phyloP scores from a whole-genome alignment of 2,888 invertebrate genomes.

The Ichneumoninae sp. region DNA sequence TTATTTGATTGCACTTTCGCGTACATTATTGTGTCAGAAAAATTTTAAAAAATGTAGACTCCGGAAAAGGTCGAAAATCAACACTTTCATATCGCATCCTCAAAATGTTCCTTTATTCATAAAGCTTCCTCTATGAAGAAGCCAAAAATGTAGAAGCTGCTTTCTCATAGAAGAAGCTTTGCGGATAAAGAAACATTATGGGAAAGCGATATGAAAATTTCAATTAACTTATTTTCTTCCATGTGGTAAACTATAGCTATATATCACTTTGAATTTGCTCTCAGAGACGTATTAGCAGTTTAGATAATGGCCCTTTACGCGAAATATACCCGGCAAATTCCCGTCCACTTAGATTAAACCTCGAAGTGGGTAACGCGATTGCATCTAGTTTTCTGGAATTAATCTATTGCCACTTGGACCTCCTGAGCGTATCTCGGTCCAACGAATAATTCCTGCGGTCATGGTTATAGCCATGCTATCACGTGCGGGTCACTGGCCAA shows the following conservation, averaged over 20 bases:
- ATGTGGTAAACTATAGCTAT: not conserved
- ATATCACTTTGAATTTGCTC: not conserved
- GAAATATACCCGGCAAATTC: not conserved
- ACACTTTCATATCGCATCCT: no score
- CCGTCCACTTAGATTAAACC: not conserved
- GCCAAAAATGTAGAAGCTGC: no score
- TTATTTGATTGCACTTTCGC: no score
- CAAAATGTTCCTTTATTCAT: no score
- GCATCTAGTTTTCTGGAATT: not conserved
- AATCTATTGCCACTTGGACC: conserved; percentile 32
- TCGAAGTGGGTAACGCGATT: not conserved
- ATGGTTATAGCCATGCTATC: conserved; percentile 25
- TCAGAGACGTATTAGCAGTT: not conserved
- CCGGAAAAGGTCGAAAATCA: no score
- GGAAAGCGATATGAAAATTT: not conserved
- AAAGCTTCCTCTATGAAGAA: no score
- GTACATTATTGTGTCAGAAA: no score
- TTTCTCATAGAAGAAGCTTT: no score
- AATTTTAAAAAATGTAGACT: no score
- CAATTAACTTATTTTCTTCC: not conserved
- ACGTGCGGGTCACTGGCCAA: conserved; percentile 39
- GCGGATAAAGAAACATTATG: no score
- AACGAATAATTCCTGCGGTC: conserved; percentile 28
- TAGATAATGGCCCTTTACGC: not conserved
- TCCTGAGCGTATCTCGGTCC: conserved; percentile 5